Conservation (phyloP, 1,140 invertebrate species). For the Euwallacea similis region DNA sequence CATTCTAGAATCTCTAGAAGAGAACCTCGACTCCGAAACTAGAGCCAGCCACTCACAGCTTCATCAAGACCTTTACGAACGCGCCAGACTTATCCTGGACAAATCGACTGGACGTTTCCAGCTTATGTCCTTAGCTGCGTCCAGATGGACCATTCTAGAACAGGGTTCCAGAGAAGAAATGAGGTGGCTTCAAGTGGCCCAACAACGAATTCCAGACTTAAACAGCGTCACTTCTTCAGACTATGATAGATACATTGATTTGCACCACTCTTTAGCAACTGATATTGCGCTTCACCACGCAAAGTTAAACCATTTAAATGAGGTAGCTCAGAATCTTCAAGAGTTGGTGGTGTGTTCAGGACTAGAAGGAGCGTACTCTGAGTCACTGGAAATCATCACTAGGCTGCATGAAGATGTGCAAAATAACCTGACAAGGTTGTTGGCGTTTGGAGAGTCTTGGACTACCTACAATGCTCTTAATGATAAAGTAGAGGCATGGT, state of each 20-base stretch:
- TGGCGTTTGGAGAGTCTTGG: conserved; percentile 77
- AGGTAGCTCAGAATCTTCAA: conserved; percentile 72
- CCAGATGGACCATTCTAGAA: conserved; percentile 77
- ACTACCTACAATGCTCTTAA: conserved; percentile 68
- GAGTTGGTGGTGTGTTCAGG: conserved; percentile 71
- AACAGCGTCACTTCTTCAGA: conserved; percentile 76
- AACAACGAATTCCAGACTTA: conserved; percentile 77
- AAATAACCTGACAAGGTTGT: conserved; percentile 66
- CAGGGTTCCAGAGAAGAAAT: conserved; percentile 80
- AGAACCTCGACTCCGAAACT: conserved; percentile 78
- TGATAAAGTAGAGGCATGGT: conserved; percentile 74
- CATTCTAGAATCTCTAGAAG: conserved; percentile 81
- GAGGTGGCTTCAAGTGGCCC: conserved; percentile 77
- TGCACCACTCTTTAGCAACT: conserved; percentile 75
- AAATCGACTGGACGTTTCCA: conserved; percentile 76
- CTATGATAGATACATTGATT: conserved; percentile 79
- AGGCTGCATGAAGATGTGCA: conserved; percentile 75
- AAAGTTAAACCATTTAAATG: conserved; percentile 70
- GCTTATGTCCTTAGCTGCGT: conserved; percentile 78
- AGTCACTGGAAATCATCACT: conserved; percentile 68
- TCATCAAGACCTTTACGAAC: conserved; percentile 74
- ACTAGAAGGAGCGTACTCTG: conserved; percentile 69
- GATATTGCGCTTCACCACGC: conserved; percentile 79
- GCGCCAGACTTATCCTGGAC: conserved; percentile 74
- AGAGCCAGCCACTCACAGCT: conserved; percentile 70